Conservation (phyloP, 2,797 vertebrate species). For the Cephalopachus bancanus region DNA sequence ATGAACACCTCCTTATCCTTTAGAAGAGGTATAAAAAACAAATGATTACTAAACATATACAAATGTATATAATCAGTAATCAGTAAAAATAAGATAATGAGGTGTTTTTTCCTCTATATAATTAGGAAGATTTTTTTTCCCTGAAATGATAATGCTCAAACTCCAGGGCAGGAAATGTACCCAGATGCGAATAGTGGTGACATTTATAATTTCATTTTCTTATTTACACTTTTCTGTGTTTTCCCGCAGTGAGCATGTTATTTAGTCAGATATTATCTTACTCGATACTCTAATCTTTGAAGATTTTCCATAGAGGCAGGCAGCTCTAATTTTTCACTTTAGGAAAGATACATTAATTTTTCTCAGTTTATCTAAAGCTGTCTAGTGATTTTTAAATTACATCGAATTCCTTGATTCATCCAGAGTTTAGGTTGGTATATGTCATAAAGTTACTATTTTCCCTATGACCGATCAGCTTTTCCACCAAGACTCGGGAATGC, state of each 20-base stretch:
- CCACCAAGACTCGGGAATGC: background rate
- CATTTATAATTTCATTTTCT: constrained; percentile 35
- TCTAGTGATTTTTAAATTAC: background rate
- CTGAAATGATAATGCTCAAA: background rate
- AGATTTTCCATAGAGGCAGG: background rate
- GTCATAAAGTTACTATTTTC: constrained; percentile 39
- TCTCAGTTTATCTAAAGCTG: background rate
- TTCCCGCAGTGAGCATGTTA: constrained; percentile 11
- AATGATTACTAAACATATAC: constrained; percentile 21
- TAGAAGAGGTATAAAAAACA: constrained; percentile 39
- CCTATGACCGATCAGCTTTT: constrained; percentile 11
- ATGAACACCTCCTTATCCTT: background rate
- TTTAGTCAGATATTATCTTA: background rate
- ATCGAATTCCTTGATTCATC: constrained; percentile 10
- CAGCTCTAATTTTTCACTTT: constrained; percentile 9
- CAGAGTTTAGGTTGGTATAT: background rate
- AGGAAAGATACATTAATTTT: background rate
- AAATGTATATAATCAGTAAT: background rate
- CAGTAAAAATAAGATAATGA: constrained; percentile 38
- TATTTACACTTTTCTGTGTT: background rate
- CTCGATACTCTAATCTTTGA: constrained; percentile 34
- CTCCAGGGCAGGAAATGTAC: background rate
- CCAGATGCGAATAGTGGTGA: constrained; percentile 22
- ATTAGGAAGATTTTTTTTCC: constrained; percentile 5
- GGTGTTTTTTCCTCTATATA: background rate